Evolutionary conservation across 1,140 invertebrate genomes (phyloP), one percentile per base, ranked within the genome.

Genomic region (Asbolus verrucosus): DNA sequence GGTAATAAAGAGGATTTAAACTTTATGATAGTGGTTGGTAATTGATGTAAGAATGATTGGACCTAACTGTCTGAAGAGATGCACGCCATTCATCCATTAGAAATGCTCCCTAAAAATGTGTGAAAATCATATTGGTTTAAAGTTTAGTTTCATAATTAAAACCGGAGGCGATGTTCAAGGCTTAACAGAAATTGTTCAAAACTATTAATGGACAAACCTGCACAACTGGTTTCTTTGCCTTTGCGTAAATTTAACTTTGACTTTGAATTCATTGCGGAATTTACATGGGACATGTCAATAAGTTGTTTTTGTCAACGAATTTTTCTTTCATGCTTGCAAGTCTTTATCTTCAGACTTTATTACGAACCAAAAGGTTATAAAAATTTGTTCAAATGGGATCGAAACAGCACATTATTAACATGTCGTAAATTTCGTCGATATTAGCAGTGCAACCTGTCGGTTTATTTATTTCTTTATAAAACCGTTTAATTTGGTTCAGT

Each of bases 181-280:
- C 11, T 27, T 2, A 6, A 50, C 43, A 54, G 33, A 36, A 24
- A 54, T 54, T 1, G 6, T n/a, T 50, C 15, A 50, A 43, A 50
- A 50, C 21, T 54, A 27, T 30, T 54, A 54, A 54, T 54, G 46
- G 14, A 24, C 11, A 54, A 54, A 54, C 46, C 21, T 11, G 46
- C 21, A 24, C 4, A 6, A 54, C 46, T 11, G 46, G 46, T 54
- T 50, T 19, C 41, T 18, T 38, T 27, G 18, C 46, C 46, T 27
- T 54, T 54, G 46, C 46, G 46, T 54, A 54, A 54, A 54, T 54
- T 27, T 54, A 54, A 24, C 46, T 54, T 54, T 54, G 46, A 27
- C 46, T 54, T 54, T 54, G 46, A 54, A 27, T 54, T 54, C 24
- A 54, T 54, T 54, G 21, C 46, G 27, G 3, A 27, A 54, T 54